These are phyloP conservation scores for Caenorhabditis drosophilae DNA, from an alignment of 2,888 invertebrate species.

Conservation along the genomic window DNA sequence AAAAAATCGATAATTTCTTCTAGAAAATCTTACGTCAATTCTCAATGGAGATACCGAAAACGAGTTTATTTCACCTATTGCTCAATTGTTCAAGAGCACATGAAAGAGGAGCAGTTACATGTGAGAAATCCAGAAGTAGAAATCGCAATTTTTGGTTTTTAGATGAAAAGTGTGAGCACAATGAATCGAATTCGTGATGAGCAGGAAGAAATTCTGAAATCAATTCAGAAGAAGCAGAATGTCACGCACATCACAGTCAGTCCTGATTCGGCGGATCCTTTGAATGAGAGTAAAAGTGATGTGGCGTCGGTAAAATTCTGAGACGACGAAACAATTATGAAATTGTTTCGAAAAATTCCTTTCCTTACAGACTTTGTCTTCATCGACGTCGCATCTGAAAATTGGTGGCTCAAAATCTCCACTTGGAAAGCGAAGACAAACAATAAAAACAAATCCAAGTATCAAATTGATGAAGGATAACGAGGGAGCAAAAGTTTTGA, in stretches of 20 bases:
- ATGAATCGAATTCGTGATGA: slow-evolving; percentile 34
- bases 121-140: slow-evolving; percentile 3
- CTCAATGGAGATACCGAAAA: slow-evolving; percentile 66
- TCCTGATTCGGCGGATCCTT: slow-evolving; percentile 12
- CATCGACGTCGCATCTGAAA: too few relatives aligned
- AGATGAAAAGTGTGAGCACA: slow-evolving; percentile 39
- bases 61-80: slow-evolving; percentile 68
- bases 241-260: slow-evolving; percentile 49
- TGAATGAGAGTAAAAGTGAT: neutral
- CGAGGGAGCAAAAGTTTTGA: too few relatives aligned
- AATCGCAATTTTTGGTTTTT: neutral
- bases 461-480: slow-evolving; percentile 7
- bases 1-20: slow-evolving; percentile 9
- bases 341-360: slow-evolving; percentile 8
- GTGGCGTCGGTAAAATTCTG: slow-evolving; percentile 1
- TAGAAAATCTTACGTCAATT: slow-evolving; percentile 63
- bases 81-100: slow-evolving; percentile 58
- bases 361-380: too few relatives aligned
- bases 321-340: neutral
- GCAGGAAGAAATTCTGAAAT: slow-evolving; percentile 47
- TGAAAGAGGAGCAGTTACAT: slow-evolving; percentile 40
- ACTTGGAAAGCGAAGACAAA: slow-evolving; percentile 26
- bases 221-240: slow-evolving; percentile 51
- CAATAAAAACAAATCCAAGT: neutral
- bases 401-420: slow-evolving; percentile 19